Evolutionary conservation across 2,888 invertebrate genomes (phyloP).

Genomic region (Drosophila trichaetosa): DNA sequence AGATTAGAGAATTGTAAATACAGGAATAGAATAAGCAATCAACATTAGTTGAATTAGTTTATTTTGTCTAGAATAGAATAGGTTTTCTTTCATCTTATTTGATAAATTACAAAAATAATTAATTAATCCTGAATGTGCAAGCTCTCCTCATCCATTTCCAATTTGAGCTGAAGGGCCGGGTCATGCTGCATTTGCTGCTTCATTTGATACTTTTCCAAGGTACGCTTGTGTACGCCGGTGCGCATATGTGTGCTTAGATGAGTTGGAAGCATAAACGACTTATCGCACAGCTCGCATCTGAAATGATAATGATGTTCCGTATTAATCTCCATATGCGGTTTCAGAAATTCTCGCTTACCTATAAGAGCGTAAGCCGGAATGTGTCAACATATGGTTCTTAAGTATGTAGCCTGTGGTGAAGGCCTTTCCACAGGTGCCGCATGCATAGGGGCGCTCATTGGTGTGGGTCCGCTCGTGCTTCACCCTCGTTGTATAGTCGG

Average conservation of each 20-base stretch:
- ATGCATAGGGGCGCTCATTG: conserved; percentile 76
- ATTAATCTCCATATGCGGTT: neutral
- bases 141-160: conserved; percentile 72
- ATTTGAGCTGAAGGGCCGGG: conserved; percentile 61
- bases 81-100: conserved; percentile 31
- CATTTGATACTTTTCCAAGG: conserved; percentile 67
- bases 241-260: conserved; percentile 72
- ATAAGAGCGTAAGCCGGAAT: conserved; percentile 73
- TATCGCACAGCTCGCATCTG: conserved; percentile 72
- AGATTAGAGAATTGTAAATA: neutral
- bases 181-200: conserved; percentile 63
- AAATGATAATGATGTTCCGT: neutral
- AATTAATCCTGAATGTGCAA: conserved; percentile 64
- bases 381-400: conserved; percentile 72
- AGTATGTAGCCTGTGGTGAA: conserved; percentile 75
- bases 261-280: conserved; percentile 75
- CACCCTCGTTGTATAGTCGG: conserved; percentile 68
- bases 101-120: conserved; percentile 11
- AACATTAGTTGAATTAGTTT: conserved; percentile 26
- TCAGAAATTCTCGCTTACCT: conserved; percentile 39
- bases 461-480: conserved; percentile 78
- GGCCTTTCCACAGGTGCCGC: conserved; percentile 73
- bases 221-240: conserved; percentile 72
- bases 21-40: neutral
- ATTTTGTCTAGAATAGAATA: conserved; percentile 40